Percentiles rank a stretch among this genome's conserved stretches.
These are phyloP conservation scores for Eupithecia subumbrata DNA, from an alignment of 2,888 invertebrate species.

Conservation along the genomic window DNA sequence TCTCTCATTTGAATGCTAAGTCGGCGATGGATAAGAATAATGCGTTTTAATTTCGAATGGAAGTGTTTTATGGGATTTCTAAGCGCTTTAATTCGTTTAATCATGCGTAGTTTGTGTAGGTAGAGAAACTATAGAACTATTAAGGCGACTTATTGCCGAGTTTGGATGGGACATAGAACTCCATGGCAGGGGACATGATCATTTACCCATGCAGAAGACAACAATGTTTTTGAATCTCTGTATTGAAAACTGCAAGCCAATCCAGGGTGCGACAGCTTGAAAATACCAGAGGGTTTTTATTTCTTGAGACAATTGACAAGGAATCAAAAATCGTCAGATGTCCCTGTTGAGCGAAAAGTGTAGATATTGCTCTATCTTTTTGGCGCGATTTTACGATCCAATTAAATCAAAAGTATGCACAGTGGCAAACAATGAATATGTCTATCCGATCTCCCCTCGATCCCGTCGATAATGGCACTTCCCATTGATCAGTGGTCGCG, in stretches of 20 bases:
- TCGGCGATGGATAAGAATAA: slow-evolving; percentile 21
- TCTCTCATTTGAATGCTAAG: slow-evolving; percentile 22
- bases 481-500: slow-evolving; percentile 28
- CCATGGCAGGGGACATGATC: background rate
- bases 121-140: background rate
- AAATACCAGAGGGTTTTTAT: background rate
- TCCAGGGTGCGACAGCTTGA: background rate
- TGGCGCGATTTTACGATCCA: background rate
- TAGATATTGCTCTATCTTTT: background rate
- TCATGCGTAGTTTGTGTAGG: background rate
- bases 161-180: background rate
- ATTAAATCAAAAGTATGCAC: background rate
- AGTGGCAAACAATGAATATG: slow-evolving; percentile 14
- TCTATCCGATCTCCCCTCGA: slow-evolving; percentile 20
- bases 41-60: slow-evolving; percentile 29
- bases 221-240: background rate
- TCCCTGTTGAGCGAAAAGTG: background rate
- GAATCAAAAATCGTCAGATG: background rate
- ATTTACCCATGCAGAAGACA: background rate
- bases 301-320: background rate
- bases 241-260: background rate
- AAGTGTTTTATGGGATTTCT: slow-evolving; percentile 24
- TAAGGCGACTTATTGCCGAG: background rate
- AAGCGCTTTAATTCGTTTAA: slow-evolving; percentile 12
- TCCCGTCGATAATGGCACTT: slow-evolving; percentile 28